Percentiles rank a stretch among this genome's conserved stretches.
phyloP scores from a whole-genome alignment of 2,888 invertebrate genomes.

The Neoscelio sp. region DNA sequence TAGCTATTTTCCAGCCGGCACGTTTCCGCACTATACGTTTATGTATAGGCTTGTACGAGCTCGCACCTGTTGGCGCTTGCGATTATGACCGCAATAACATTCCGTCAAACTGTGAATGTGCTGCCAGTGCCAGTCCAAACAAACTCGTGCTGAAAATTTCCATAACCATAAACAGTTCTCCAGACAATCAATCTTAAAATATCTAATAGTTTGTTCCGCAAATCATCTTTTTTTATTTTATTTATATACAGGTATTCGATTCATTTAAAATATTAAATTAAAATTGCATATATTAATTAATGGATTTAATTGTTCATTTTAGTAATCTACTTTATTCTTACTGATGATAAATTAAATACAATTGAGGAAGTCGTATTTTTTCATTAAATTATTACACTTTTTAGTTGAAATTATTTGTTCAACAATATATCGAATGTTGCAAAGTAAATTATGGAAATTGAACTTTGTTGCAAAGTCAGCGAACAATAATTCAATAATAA shows the following conservation, averaged over 20 bases:
- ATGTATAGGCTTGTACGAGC: conserved; percentile 77
- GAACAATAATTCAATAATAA: conserved; percentile 49
- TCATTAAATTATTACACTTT: neutral
- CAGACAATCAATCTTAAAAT: conserved; percentile 42
- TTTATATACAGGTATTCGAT: neutral
- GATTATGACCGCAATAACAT: conserved; percentile 83
- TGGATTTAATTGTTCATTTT: too few relatives aligned
- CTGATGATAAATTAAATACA: too few relatives aligned
- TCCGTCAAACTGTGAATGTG: conserved; percentile 80
- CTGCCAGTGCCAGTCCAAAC: conserved; percentile 64
- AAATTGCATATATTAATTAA: too few relatives aligned
- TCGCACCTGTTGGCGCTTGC: conserved; percentile 82
- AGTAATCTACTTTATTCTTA: too few relatives aligned
- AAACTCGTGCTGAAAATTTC: conserved; percentile 56
- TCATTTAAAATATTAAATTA: neutral
- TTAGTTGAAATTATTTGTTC: neutral
- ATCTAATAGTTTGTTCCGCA: conserved; percentile 6
- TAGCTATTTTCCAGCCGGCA: conserved; percentile 53
- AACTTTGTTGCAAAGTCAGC: conserved; percentile 4
- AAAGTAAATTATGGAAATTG: neutral
- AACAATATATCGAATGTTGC: too few relatives aligned
- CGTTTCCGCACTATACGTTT: conserved; percentile 53
- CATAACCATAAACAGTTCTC: conserved; percentile 49
- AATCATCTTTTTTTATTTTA: conserved; percentile 4
- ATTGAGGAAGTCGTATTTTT: too few relatives aligned